A percentile compares a stretch with the other conserved stretches of the same genome.
These are phyloP conservation scores for Conomelus anceps DNA, from an alignment of 2,888 invertebrate genomes.

Conservation along the genomic window DNA sequence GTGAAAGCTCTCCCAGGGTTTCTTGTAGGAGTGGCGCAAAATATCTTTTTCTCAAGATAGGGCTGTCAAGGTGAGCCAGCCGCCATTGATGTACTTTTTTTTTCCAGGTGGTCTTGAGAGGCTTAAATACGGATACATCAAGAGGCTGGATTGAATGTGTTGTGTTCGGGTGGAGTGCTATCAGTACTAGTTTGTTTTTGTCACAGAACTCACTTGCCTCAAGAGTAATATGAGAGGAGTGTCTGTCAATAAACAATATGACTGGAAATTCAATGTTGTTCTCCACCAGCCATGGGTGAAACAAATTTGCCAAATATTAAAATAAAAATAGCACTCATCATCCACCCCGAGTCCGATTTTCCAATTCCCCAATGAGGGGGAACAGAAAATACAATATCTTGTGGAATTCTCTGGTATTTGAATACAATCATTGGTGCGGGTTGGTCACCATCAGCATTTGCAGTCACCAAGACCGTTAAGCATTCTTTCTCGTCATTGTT, in stretches of 20 bases:
- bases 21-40: slow-evolving; percentile 19
- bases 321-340: slow-evolving; percentile 31
- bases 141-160: slow-evolving; percentile 41
- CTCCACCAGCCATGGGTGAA: slow-evolving; percentile 30
- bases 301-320: slow-evolving; percentile 30
- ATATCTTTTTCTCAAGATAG: slow-evolving; percentile 14
- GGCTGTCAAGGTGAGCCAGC: slow-evolving; percentile 25
- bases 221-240: slow-evolving; percentile 37
- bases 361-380: slow-evolving; percentile 31
- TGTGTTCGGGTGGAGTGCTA: slow-evolving; percentile 40
- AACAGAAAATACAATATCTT: slow-evolving; percentile 24
- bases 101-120: slow-evolving; percentile 38
- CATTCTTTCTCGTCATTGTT: slow-evolving; percentile 38
- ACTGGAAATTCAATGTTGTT: slow-evolving; percentile 33
- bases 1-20: background rate
- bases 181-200: slow-evolving; percentile 39
- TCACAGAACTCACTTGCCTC: slow-evolving; percentile 40
- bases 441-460: slow-evolving; percentile 35
- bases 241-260: slow-evolving; percentile 33
- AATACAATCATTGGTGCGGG: slow-evolving; percentile 29
- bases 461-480: slow-evolving; percentile 34
- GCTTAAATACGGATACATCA: slow-evolving; percentile 40
- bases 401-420: slow-evolving; percentile 29
- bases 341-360: slow-evolving; percentile 31
- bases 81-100: slow-evolving; percentile 35